phyloP scores from a whole-genome alignment of 2,888 invertebrate genomes.

The Drosophila melanocephala region DNA sequence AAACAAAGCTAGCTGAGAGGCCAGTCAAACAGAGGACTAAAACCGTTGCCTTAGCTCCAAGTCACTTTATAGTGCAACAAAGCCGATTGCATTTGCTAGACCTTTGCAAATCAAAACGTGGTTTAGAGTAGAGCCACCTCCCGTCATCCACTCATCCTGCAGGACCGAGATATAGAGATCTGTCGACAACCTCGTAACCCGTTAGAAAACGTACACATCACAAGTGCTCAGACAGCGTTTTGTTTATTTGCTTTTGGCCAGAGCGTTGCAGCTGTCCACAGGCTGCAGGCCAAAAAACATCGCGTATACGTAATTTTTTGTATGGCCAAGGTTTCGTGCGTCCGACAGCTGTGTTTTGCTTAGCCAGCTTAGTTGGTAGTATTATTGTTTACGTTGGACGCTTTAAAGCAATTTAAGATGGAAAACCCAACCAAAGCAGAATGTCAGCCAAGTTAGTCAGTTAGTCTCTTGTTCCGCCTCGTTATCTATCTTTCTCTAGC shows the following conservation, averaged over 20 bases:
- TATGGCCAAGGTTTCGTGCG: slow-evolving; percentile 53
- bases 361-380: slow-evolving; percentile 35
- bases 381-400: slow-evolving; percentile 60
- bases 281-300: slow-evolving; percentile 30
- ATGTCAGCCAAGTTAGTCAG: slow-evolving; percentile 23
- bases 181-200: slow-evolving; percentile 23
- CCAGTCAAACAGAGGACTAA: slow-evolving; percentile 7
- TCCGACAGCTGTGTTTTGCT: slow-evolving; percentile 21
- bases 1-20: slow-evolving; percentile 39
- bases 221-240: slow-evolving; percentile 58
- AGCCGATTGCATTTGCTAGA: slow-evolving; percentile 51
- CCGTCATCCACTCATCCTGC: slow-evolving; percentile 1
- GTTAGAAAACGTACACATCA: slow-evolving; percentile 67
- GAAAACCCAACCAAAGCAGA: slow-evolving; percentile 22
- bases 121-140: slow-evolving; percentile 43
- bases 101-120: slow-evolving; percentile 61
- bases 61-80: slow-evolving; percentile 46
- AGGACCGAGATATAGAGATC: neutral
- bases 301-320: slow-evolving; percentile 68
- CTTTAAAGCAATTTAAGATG: slow-evolving; percentile 63
- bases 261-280: slow-evolving; percentile 23
- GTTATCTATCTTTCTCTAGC: neutral
- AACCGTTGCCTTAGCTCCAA: slow-evolving; percentile 18
- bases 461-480: slow-evolving; percentile 16
- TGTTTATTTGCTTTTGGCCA: slow-evolving; percentile 66